These are phyloP conservation scores for Tromatobia lineatoria DNA, from an alignment of 2,888 invertebrate genomes.

Conservation along the genomic window DNA sequence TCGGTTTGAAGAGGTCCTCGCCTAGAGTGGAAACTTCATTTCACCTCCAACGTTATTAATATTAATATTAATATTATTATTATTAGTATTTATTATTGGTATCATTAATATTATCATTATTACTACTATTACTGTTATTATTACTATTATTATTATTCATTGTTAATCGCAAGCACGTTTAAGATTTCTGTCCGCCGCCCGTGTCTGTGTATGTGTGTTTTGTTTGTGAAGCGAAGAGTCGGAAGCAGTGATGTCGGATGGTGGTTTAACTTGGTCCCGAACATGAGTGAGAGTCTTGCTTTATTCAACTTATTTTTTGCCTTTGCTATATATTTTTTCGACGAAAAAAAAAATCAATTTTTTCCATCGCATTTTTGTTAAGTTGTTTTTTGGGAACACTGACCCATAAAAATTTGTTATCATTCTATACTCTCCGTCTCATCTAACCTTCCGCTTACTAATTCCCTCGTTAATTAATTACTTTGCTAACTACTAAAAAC, in stretches of 20 bases:
- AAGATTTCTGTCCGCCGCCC: slow-evolving; percentile 26
- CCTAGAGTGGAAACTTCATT: slow-evolving; percentile 32
- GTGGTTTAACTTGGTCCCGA: slow-evolving; percentile 84
- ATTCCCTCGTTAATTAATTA: slow-evolving; percentile 56
- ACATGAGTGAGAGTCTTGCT: slow-evolving; percentile 78
- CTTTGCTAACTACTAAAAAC: slow-evolving; percentile 63
- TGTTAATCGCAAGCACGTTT: slow-evolving; percentile 30
- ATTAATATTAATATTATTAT: slow-evolving; percentile 13
- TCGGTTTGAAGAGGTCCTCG: slow-evolving; percentile 20
- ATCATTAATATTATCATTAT: slow-evolving; percentile 4
- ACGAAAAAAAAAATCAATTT: slow-evolving; percentile 14
- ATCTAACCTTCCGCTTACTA: slow-evolving; percentile 41
- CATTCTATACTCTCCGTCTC: slow-evolving; percentile 44
- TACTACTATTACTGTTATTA: slow-evolving; percentile 18
- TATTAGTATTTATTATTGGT: slow-evolving; percentile 4
- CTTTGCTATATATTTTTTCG: slow-evolving; percentile 25
- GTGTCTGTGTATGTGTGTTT: slow-evolving; percentile 30
- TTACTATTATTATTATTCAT: slow-evolving; percentile 32
- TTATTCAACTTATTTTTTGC: slow-evolving; percentile 42
- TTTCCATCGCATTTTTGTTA: slow-evolving; percentile 32
- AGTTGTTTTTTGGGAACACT: slow-evolving; percentile 32
- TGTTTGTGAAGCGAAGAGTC: slow-evolving; percentile 67
- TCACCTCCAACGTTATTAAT: slow-evolving; percentile 9
- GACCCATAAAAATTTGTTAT: slow-evolving; percentile 29
- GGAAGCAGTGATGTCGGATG: slow-evolving; percentile 78